phyloP scores from a whole-genome alignment of 2,113 vertebrate genomes.

The Pheucticus melanocephalus region DNA sequence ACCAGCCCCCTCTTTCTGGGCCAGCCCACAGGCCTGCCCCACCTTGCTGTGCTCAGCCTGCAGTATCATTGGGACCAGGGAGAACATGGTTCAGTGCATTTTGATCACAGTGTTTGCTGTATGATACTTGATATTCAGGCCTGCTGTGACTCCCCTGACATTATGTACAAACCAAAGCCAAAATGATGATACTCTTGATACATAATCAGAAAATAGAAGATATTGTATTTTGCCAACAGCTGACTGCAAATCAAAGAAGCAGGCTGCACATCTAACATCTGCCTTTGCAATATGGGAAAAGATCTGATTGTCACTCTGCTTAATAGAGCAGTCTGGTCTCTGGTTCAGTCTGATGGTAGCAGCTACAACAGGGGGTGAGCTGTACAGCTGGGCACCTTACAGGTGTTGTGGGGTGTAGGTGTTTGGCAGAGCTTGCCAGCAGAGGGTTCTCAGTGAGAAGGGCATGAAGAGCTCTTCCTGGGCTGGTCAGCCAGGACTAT shows the following conservation, averaged over 20 bases:
- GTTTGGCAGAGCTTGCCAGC: neutral
- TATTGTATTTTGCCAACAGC: neutral
- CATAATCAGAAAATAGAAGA: neutral
- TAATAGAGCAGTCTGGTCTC: neutral
- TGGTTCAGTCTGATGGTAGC: neutral
- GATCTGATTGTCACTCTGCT: neutral
- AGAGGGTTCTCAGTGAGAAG: neutral
- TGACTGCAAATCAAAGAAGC: neutral
- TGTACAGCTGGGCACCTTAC: accelerated
- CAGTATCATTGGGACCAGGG: accelerated
- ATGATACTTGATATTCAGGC: neutral
- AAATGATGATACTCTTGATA: neutral
- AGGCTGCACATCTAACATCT: neutral
- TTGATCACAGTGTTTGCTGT: neutral
- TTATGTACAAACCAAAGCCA: neutral
- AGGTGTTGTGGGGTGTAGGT: neutral
- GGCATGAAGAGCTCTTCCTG: neutral
- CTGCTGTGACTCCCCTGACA: neutral
- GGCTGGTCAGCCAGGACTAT: neutral
- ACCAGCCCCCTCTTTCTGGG: neutral
- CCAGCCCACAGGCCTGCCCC: neutral
- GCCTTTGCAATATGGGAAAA: neutral
- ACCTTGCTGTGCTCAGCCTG: neutral
- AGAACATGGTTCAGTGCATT: neutral
- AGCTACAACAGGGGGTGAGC: neutral